Conservation (phyloP, 2,113 vertebrate species). For the Poecile atricapillus region DNA sequence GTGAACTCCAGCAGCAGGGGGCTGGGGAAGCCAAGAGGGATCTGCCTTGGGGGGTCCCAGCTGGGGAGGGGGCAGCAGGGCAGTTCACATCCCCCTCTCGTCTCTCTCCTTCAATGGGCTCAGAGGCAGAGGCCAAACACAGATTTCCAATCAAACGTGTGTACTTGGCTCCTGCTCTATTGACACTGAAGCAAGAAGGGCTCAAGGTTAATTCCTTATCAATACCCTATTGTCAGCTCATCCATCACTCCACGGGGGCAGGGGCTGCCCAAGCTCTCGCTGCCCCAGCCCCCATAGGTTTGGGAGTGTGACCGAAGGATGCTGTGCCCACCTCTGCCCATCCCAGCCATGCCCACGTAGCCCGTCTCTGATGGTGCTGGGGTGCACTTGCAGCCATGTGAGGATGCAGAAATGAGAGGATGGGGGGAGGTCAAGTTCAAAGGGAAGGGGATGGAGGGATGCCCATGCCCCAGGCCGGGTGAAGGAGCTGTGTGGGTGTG, state of each 20-base stretch:
- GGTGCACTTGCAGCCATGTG: background rate
- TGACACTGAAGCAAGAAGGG: constrained; percentile 71
- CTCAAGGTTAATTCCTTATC: constrained; percentile 84
- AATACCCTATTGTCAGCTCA: constrained; percentile 80
- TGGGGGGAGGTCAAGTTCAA: background rate
- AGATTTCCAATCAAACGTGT: constrained; percentile 60
- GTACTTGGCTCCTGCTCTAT: constrained; percentile 71
- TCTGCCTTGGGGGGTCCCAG: accelerated
- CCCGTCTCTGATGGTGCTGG: background rate
- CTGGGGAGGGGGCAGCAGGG: background rate
- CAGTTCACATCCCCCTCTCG: accelerated
- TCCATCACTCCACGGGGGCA: constrained; percentile 64
- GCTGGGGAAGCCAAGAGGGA: background rate
- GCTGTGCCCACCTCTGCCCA: accelerated
- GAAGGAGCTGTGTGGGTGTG: background rate
- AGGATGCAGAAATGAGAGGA: background rate
- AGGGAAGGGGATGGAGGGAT: background rate
- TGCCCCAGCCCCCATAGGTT: background rate
- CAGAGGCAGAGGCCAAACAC: constrained; percentile 25
- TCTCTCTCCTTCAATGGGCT: background rate
- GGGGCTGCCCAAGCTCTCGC: background rate
- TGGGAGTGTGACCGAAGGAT: background rate
- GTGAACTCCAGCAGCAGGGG: background rate
- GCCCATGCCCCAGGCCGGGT: background rate
- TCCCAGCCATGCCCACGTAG: background rate